Conservation (phyloP, 2,113 vertebrate genomes). For the Rhabdomys dilectus region DNA sequence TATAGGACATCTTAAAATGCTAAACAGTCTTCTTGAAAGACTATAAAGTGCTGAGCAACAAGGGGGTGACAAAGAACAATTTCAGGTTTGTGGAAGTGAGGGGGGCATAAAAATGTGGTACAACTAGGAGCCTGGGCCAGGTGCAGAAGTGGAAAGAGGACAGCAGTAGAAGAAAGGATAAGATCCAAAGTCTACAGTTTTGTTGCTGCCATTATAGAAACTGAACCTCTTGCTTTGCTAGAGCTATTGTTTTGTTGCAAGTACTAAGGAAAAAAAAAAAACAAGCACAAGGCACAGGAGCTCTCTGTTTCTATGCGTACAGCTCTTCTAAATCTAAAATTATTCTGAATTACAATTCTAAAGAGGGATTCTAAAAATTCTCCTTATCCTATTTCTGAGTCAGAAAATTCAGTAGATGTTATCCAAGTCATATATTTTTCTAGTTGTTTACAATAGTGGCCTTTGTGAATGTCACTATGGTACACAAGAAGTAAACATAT, state of each 20-base stretch:
- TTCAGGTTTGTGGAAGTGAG: background rate
- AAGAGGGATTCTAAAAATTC: background rate
- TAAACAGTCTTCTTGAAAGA: background rate
- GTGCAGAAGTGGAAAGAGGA: background rate
- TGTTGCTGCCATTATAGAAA: background rate
- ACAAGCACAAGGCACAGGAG: background rate
- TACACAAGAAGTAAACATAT: conserved; percentile 5
- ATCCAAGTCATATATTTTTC: background rate
- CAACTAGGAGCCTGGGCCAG: background rate
- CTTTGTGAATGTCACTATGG: conserved; percentile 6
- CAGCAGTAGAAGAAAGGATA: background rate
- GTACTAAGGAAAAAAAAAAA: background rate
- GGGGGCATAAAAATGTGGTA: background rate
- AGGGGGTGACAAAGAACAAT: background rate
- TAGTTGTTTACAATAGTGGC: background rate
- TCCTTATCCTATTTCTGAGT: conserved; percentile 24
- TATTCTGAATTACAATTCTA: conserved; percentile 11
- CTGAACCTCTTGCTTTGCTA: background rate
- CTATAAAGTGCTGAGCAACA: background rate
- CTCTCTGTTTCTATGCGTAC: background rate
- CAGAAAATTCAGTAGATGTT: conserved; percentile 24
- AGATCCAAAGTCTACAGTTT: background rate
- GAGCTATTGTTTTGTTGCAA: background rate
- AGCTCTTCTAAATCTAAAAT: background rate
- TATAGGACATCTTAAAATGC: background rate